phyloP scores from a whole-genome alignment of 2,113 vertebrate genomes.

The Chitala chitala region DNA sequence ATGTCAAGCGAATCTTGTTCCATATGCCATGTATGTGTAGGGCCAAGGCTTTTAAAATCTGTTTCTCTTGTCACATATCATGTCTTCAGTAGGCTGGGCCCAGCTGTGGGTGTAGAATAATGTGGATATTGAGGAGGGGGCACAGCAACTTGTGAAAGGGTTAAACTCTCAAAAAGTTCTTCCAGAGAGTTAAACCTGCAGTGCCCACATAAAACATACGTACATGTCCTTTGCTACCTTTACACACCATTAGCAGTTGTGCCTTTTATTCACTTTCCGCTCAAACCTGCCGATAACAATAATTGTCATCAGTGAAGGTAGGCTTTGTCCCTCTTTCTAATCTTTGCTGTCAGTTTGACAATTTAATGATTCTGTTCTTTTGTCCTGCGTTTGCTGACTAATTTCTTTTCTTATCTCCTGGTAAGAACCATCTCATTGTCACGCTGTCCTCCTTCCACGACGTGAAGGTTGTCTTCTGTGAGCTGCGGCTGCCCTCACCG shows the following conservation, averaged over 20 bases:
- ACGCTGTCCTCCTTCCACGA: not conserved
- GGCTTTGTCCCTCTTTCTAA: not conserved
- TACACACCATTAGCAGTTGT: not conserved
- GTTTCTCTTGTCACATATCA: not conserved
- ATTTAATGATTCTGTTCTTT: slow-evolving; percentile 6
- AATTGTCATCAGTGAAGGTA: not conserved
- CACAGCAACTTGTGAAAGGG: too few relatives aligned
- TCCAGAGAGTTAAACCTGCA: too few relatives aligned
- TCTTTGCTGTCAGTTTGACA: not conserved
- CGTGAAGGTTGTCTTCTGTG: not conserved
- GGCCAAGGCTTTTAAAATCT: not conserved
- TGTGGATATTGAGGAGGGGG: too few relatives aligned
- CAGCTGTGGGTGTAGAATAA: not conserved
- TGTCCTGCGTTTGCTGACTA: slow-evolving; percentile 2
- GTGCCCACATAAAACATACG: not conserved
- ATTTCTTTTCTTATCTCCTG: not conserved
- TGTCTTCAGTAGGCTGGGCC: not conserved
- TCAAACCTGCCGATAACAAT: not conserved
- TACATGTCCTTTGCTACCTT: too few relatives aligned
- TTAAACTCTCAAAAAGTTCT: too few relatives aligned
- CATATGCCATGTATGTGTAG: not conserved
- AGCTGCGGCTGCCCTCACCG: not conserved
- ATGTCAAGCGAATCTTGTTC: not conserved
- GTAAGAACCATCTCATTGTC: slow-evolving; percentile 4
- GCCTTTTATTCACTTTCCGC: not conserved